phyloP scores from a whole-genome alignment of 2,797 vertebrate species.

The Clarias fuscus region DNA sequence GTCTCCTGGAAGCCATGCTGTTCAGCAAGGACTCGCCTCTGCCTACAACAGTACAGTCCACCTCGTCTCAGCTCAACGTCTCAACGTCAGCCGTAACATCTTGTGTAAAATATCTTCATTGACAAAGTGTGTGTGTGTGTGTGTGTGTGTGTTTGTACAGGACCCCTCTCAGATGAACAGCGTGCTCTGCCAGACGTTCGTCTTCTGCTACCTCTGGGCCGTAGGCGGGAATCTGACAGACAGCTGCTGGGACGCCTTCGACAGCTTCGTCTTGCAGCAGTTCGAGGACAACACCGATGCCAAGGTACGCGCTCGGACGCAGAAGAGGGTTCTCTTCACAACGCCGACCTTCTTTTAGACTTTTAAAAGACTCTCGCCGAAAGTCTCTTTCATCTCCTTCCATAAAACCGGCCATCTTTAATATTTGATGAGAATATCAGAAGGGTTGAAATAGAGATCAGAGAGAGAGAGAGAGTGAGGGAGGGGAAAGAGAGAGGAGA shows the following conservation, averaged over 20 bases:
- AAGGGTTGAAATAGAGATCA: conserved; percentile 32
- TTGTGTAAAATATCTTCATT: background rate
- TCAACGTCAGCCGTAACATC: background rate
- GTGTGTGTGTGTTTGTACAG: conserved; percentile 58
- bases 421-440: conserved; percentile 4
- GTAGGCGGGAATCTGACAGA: conserved; percentile 80
- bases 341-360: too few species aligned
- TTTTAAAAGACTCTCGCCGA: too few species aligned
- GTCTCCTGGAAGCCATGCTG: conserved; percentile 81
- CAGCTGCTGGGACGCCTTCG: conserved; percentile 77
- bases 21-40: conserved; percentile 72
- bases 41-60: conserved; percentile 74
- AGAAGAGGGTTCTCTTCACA: background rate
- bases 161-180: conserved; percentile 70
- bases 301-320: conserved; percentile 67
- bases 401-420: background rate
- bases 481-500: background rate
- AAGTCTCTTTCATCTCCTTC: too few species aligned
- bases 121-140: background rate
- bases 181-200: conserved; percentile 80
- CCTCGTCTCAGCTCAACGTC: background rate
- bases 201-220: conserved; percentile 84
- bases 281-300: conserved; percentile 77
- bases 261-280: conserved; percentile 77
- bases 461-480: background rate